Base-by-base conservation (phyloP, 2,113 vertebrate genomes). In the Mesoclemmys tuberculata region DNA sequence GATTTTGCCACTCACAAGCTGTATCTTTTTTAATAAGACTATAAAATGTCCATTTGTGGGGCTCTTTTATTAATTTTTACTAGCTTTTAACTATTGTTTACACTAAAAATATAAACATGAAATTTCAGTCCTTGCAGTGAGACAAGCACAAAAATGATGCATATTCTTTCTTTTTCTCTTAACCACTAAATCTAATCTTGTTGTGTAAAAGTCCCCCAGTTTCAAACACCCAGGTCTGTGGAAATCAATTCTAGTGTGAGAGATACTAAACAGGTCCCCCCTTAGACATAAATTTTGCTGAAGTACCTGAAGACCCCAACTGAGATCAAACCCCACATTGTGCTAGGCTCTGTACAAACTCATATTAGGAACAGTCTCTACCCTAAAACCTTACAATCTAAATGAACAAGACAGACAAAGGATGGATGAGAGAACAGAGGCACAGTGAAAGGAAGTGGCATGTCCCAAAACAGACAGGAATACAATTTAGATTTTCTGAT, bases 321-420 rank as follows among this genome's bases (percentile, higher is more conserved):
- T 5, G 51, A 11, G 3, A 68, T 90, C 41, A 64, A 81, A 21
- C 11, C 90, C 88, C 55, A n/a, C 51, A 55, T 82, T 94, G 80
- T 88, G 3, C 84, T 85, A 58, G 5, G 4, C 64, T 35, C 27
- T 93, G 91, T 71, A 88, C 44, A 93, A 64, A 49, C 12, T 54
- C 68, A 44, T 0, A 2, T 56, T 87, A 46, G 82, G 84, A 27
- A 46, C 38, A 1, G 22, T 82, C 44, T 88, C 80, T 87, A 27
- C 49, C 88, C 55, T 84, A 55, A 55, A 56, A 27, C 58, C 58
- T 61, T 31, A 7, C 16, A 87, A 68, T 81, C 51, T 83, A 87
- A 93, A 71, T 89, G 10, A 54, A 38, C 55, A 94, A 92, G 95
- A 27, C 51, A 87, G 56, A 24, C 51, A 26, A 75, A 71, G 93